Conservation (phyloP, 1,140 invertebrate species). For the Neodiprion lecontei region DNA sequence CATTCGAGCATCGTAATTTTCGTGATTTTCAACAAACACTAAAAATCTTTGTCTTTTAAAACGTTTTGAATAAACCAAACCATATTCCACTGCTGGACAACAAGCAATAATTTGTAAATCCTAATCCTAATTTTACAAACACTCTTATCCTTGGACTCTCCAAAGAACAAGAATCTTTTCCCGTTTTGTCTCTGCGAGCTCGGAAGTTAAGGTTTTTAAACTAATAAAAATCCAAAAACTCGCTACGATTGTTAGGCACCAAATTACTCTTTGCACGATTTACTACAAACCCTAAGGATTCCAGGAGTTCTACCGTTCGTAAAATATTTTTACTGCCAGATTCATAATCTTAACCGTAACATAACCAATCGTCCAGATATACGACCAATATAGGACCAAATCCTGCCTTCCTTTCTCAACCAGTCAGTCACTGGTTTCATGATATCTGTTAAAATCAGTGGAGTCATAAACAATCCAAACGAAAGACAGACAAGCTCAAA, state of each 20-base stretch:
- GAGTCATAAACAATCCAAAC: too few relatives aligned
- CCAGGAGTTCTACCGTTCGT: constrained; percentile 3
- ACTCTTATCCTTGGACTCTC: constrained; percentile 3
- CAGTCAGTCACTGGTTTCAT: neutral
- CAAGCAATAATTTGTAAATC: neutral
- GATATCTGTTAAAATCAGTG: too few relatives aligned
- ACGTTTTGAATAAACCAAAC: neutral
- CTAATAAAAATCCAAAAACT: constrained; percentile 9
- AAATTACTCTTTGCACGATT: constrained; percentile 11
- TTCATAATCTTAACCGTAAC: neutral
- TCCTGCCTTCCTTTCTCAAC: neutral
- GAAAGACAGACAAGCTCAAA: too few relatives aligned
- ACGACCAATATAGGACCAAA: neutral
- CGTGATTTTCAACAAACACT: neutral
- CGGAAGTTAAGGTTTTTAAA: neutral
- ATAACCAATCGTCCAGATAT: constrained; percentile 2
- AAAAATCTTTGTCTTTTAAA: neutral
- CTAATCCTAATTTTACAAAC: constrained; percentile 3
- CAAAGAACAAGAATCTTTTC: neutral
- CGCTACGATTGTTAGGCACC: constrained; percentile 1
- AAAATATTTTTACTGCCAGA: constrained; percentile 11
- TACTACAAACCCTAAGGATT: constrained; percentile 13
- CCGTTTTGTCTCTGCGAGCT: constrained; percentile 9
- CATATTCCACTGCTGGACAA: constrained; percentile 10
- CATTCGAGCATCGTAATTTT: neutral